These are phyloP conservation scores for Pithys albifrons DNA, from an alignment of 2,113 vertebrate species.

Conservation along the genomic window DNA sequence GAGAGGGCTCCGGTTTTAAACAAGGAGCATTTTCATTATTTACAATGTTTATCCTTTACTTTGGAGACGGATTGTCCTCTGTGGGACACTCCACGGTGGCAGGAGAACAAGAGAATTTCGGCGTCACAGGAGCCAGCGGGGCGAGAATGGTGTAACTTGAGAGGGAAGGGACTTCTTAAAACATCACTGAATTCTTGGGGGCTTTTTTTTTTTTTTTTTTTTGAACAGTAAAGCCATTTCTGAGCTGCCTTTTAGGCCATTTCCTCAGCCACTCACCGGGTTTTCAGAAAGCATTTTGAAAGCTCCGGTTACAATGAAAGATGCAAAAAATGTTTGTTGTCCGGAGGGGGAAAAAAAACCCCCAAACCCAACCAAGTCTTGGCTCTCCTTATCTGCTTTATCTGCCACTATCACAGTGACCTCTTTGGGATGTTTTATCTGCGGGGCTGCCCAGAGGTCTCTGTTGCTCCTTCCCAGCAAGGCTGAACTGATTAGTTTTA, in stretches of 20 bases:
- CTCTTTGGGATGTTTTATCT: neutral
- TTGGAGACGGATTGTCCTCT: neutral
- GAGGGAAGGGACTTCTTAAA: neutral
- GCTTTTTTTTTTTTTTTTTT: neutral
- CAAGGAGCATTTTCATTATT: neutral
- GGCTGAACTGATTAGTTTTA: neutral
- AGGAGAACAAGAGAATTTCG: neutral
- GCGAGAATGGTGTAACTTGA: neutral
- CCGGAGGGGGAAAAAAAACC: accelerated
- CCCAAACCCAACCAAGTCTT: accelerated
- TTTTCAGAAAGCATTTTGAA: neutral
- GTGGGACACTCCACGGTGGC: neutral
- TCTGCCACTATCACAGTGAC: neutral
- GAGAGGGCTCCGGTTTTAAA: neutral
- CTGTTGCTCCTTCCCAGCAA: neutral
- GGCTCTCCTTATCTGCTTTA: neutral
- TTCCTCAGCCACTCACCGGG: neutral
- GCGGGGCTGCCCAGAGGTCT: neutral
- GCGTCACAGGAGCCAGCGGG: neutral
- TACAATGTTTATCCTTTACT: neutral
- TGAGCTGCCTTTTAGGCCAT: neutral
- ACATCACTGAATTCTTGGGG: neutral
- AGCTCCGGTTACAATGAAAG: neutral
- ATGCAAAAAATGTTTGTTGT: neutral
- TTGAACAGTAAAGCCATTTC: neutral